phyloP scores from a whole-genome alignment of 2,888 invertebrate species.

The Plebejus anna region DNA sequence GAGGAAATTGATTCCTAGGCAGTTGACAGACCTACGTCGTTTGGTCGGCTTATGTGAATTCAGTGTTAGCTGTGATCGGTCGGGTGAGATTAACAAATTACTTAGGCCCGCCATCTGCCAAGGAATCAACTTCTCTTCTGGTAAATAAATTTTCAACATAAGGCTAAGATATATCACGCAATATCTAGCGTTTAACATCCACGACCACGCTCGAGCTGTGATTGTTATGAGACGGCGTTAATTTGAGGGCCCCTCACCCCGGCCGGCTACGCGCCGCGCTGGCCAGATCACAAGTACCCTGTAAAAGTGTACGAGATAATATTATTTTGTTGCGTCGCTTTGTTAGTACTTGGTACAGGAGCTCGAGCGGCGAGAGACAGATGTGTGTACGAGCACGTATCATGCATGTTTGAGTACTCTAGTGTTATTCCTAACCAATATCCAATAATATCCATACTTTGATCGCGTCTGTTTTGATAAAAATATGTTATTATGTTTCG shows the following conservation, averaged over 20 bases:
- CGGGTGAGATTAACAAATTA: too few species aligned
- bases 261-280: not conserved
- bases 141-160: too few species aligned
- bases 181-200: not conserved
- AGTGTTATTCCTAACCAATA: not conserved
- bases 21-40: too few species aligned
- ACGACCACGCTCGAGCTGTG: not conserved
- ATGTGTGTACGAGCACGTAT: not conserved
- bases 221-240: not conserved
- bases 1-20: too few species aligned
- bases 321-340: not conserved
- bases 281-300: constrained; percentile 1
- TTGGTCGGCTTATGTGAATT: too few species aligned
- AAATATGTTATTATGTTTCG: not conserved
- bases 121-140: too few species aligned
- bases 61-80: too few species aligned
- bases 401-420: not conserved
- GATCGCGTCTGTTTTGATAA: not conserved
- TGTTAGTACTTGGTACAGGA: not conserved
- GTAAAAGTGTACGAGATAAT: not conserved
- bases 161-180: not conserved
- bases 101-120: too few species aligned
- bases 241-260: not conserved
- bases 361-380: not conserved
- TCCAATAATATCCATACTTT: not conserved